Evolutionary conservation across 2,797 vertebrate genomes (phyloP), one percentile per base, ranked within the genome.

Genomic region (Neosalanx taihuensis): DNA sequence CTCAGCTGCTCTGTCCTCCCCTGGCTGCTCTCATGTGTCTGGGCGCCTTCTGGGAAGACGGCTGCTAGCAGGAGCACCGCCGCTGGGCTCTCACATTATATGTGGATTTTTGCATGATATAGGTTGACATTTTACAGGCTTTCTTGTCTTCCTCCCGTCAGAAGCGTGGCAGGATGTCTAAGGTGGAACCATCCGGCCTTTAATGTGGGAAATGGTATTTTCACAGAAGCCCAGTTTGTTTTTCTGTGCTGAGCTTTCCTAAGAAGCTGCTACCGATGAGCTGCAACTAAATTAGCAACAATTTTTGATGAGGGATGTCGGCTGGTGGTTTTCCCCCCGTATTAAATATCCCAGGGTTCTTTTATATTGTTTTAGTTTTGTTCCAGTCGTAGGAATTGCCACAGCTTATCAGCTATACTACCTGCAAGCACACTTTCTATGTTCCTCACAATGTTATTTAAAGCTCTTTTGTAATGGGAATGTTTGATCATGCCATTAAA

Each of bases 41-140:
- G 26, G 10, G 10, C 30, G 15, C 12, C 60, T 62, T 62, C 29
- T 62, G 12, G 30, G 61, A 63, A 9, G 61, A 63, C 30, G 9
- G 3, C 57, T 5, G 72, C 18, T 70, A 51, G 63, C 49, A 13
- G 7, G 17, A 51, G 63, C 49, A 13, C 4, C 10, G 59, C 2
- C 67, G 41, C 73, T 74, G 30, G 41, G 65, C 75, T 70, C 46
- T 13, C 67, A 67, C 59, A 41, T 18, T 61, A 3, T 0, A 29
- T 41, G 49, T 30, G 76, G 74, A 70, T 73, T 51, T 51, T 26
- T 57, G 20, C 10, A n/a, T 61, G 65, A 51, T 51, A 67, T 10
- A 30, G 29, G 35, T 46, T 72, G 64, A 72, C 56, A 49, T 78
- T 76, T 64, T 33, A 62, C 46, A 60, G 9, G 2, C 56, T 33